Evolutionary conservation across 2,113 vertebrate genomes (phyloP), one percentile per base, ranked within the genome.

Genomic region (Crotalus horridus): DNA sequence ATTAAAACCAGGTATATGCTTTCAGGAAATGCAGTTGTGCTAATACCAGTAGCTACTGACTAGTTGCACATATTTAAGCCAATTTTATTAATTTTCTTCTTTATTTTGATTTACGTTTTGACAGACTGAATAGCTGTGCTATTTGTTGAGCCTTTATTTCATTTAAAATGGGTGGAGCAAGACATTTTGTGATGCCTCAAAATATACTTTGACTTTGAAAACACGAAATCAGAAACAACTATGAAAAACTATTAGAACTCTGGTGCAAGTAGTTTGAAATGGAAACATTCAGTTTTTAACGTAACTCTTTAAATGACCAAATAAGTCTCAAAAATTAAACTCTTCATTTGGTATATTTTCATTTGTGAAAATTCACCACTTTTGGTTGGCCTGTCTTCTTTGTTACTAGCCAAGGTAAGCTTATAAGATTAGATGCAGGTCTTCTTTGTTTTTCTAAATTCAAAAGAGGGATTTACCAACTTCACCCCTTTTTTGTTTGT

Each of bases 261-360:
- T 24, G 64, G 90, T 95, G 24, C 59, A 4, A 90, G 13, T 2
- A 39, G 12, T 92, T 94, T 92, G 90, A 95, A 64, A 20, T 85
- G 90, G n/a, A 93, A 87, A 26, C 92, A 2, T 0, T 13, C 94
- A 53, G 93, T 17, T 93, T 94, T 95, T 88, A 33, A 54, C 86
- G 17, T 29, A 91, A 69, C 4, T 5, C 51, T 87, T 61, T 53
- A 56, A 91, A 61, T 61, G 24, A 29, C 10, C 17, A 33, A 21
- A 87, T 61, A 6, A 51, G 20, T 3, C 51, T 59, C 56, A 86
- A 10, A 46, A 1, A 74, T 94, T 94, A 91, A 87, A 74, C 5
- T 48, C 87, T 39, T 91, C 87, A 94, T 93, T n/a, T 91, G 54
- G 17, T 94, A 92, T n/a, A 93, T 95, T 96, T 91, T 91, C 21